Evolutionary conservation across 2,113 vertebrate genomes (phyloP).

Genomic region (Perca fluviatilis): DNA sequence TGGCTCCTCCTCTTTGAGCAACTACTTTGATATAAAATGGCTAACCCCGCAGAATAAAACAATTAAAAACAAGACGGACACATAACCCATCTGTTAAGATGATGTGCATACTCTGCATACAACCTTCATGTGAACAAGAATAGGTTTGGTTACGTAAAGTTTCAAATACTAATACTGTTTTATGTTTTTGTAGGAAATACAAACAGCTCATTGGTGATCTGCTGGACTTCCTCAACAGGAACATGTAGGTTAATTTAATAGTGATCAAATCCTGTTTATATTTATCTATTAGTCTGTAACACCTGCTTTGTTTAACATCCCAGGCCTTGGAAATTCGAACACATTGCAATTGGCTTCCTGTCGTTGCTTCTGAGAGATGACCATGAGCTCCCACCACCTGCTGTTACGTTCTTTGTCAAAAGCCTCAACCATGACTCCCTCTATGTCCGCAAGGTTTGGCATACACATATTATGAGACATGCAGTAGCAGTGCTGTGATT

Average conservation of each 20-base stretch:
- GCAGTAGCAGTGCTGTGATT: background rate
- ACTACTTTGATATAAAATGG: background rate
- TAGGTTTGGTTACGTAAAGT: background rate
- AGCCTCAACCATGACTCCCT: slow-evolving; percentile 97
- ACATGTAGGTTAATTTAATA: slow-evolving; percentile 87
- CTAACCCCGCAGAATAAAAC: background rate
- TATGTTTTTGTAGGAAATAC: slow-evolving; percentile 88
- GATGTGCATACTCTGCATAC: background rate
- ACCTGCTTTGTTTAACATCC: slow-evolving; percentile 43
- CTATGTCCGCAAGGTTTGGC: slow-evolving; percentile 93
- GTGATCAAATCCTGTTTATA: background rate
- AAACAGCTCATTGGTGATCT: slow-evolving; percentile 90
- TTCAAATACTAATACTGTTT: slow-evolving; percentile 23
- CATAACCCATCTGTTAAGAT: background rate
- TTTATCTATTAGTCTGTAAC: slow-evolving; percentile 21
- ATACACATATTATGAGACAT: background rate
- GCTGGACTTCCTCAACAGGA: slow-evolving; percentile 90
- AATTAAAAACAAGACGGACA: background rate
- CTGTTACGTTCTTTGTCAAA: slow-evolving; percentile 93
- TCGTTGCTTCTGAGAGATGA: slow-evolving; percentile 95
- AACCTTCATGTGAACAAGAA: background rate
- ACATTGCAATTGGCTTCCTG: slow-evolving; percentile 94
- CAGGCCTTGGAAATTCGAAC: slow-evolving; percentile 99
- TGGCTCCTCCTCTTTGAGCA: background rate
- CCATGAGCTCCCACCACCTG: slow-evolving; percentile 88